phyloP scores from a whole-genome alignment of 2,113 vertebrate genomes.

The Dasyornis broadbenti region DNA sequence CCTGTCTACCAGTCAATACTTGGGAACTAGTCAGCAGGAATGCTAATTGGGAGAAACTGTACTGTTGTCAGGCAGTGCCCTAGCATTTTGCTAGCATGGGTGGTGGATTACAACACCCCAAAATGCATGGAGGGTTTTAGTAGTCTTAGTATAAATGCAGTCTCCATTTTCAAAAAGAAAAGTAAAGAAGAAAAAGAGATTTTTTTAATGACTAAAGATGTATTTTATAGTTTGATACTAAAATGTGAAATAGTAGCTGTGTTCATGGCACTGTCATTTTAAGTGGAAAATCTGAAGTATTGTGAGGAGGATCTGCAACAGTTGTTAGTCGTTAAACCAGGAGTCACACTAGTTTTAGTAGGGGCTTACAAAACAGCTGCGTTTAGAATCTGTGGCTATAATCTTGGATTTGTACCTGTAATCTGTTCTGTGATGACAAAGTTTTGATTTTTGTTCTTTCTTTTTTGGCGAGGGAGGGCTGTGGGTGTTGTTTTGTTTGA shows the following conservation, averaged over 20 bases:
- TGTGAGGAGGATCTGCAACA: neutral
- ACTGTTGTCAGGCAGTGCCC: neutral
- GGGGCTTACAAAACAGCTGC: neutral
- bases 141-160: neutral
- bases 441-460: neutral
- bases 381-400: neutral
- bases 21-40: neutral
- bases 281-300: neutral
- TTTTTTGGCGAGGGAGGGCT: neutral
- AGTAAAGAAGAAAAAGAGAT: neutral
- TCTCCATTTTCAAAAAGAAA: neutral
- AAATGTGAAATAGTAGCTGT: neutral
- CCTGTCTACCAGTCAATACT: neutral
- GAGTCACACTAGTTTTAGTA: neutral
- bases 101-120: neutral
- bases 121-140: neutral
- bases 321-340: neutral
- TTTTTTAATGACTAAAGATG: neutral
- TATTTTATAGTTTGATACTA: neutral
- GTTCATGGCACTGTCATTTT: neutral
- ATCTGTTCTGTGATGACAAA: neutral
- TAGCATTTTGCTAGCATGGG: neutral
- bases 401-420: neutral
- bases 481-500: neutral
- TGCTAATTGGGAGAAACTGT: neutral